Percentiles rank a stretch among this genome's conserved stretches.
phyloP scores from a whole-genome alignment of 2,113 vertebrate genomes.

The Madoqua kirkii region DNA sequence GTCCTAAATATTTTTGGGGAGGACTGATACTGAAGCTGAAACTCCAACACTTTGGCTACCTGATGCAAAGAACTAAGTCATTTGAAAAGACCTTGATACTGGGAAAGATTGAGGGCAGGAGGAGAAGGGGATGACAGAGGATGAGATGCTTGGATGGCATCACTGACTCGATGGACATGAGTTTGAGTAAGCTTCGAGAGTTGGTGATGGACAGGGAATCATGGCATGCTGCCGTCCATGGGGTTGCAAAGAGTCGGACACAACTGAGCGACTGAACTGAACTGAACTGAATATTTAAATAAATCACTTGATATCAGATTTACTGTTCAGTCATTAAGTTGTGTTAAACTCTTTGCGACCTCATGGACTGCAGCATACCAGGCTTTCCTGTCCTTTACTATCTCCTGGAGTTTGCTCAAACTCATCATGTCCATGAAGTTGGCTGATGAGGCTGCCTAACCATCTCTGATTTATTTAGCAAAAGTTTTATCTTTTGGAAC shows the following conservation, averaged over 20 bases:
- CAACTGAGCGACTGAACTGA: neutral
- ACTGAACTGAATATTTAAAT: neutral
- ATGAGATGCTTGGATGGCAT: neutral
- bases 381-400: neutral
- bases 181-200: neutral
- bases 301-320: neutral
- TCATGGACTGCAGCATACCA: neutral
- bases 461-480: neutral
- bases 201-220: neutral
- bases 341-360: neutral
- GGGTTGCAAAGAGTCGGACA: neutral
- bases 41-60: neutral
- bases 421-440: neutral
- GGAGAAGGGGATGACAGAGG: neutral
- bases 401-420: neutral
- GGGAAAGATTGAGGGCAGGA: neutral
- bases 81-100: neutral
- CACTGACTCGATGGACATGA: neutral
- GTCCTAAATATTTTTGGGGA: neutral
- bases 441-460: neutral
- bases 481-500: neutral
- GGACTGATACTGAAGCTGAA: neutral
- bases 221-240: accelerated
- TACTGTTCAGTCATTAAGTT: neutral
- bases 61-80: neutral